Evolutionary conservation across 2,888 invertebrate species (phyloP).

Genomic region (Portevinia maculata): DNA sequence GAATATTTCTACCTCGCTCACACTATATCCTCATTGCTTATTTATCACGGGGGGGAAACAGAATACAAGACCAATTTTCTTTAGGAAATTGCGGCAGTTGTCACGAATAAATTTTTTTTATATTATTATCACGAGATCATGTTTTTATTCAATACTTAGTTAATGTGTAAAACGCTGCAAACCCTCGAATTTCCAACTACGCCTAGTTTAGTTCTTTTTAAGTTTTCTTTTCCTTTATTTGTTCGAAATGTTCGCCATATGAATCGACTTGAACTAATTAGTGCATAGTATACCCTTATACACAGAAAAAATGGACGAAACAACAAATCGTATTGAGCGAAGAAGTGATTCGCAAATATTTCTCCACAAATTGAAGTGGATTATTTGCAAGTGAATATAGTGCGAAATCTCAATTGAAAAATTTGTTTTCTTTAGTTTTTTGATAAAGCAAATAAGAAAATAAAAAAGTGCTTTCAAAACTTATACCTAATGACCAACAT

Average conservation of each 20-base stretch:
- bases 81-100: constrained; percentile 6
- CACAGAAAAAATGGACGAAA: constrained; percentile 22
- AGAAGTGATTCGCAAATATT: constrained; percentile 6
- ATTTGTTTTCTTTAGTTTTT: no score
- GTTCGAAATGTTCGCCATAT: neutral
- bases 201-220: no score
- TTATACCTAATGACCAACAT: neutral
- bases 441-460: no score
- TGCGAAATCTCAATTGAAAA: no score
- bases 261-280: constrained; percentile 1
- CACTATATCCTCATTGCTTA: neutral
- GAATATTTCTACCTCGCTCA: neutral
- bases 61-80: neutral
- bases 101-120: constrained; percentile 11
- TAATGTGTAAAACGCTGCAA: neutral
- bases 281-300: constrained; percentile 9
- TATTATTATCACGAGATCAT: constrained; percentile 13
- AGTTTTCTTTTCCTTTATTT: no score
- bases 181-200: no score
- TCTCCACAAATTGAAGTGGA: neutral
- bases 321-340: constrained; percentile 4
- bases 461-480: neutral
- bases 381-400: neutral
- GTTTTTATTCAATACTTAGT: constrained; percentile 10
- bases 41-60: neutral